Base-by-base conservation (phyloP, 2,888 invertebrate species). In the Chaetoderma sp. region DNA sequence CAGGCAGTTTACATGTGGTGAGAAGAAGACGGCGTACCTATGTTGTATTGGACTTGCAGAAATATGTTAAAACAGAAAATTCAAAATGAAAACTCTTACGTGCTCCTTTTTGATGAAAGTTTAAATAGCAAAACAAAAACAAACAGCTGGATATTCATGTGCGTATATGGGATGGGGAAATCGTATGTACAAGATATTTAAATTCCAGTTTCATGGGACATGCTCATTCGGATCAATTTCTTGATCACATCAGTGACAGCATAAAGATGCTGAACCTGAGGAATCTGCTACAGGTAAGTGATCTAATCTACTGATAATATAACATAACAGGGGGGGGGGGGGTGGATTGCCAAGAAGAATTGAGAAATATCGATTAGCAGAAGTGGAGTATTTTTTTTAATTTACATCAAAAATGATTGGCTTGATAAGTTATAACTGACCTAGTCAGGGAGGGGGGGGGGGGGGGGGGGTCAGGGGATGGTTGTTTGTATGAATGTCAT, bases 61-160 rank as follows among this genome's bases (percentile, higher is more conserved):
- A 16, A 65, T 66, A 60, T 74, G 68, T 61, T 42, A 64, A 39
- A 42, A 32, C 52, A 69, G 52, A 25, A 21, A 28, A 10, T 28
- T 68, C 21, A 47, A 47, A 50, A 50, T 27, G 25, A 57, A 47
- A 49, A 39, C 27, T 44, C 61, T 27, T 56, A 64, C 28, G 63
- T 70, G 45, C 59, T 72, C 8, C 55, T 71, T 32, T 75, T 75
- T 61, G 73, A 74, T 63, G 74, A 73, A 56, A 50, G 72, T 23
- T 60, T 75, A 33, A 74, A 74, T 65, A 33, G 57, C n/a, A 57
- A 64, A 32, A 49, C 18, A 64, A 72, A 39, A 54, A 59, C 33
- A 61, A 63, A 25, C 77, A 78, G 65, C 81, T 80, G 77, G 78
- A 79, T 54, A 25, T 78, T 21, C 59, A 67, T 47, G 63, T 81